These are phyloP conservation scores for Andricus quercusramuli DNA, from an alignment of 2,888 invertebrate genomes.

Conservation along the genomic window DNA sequence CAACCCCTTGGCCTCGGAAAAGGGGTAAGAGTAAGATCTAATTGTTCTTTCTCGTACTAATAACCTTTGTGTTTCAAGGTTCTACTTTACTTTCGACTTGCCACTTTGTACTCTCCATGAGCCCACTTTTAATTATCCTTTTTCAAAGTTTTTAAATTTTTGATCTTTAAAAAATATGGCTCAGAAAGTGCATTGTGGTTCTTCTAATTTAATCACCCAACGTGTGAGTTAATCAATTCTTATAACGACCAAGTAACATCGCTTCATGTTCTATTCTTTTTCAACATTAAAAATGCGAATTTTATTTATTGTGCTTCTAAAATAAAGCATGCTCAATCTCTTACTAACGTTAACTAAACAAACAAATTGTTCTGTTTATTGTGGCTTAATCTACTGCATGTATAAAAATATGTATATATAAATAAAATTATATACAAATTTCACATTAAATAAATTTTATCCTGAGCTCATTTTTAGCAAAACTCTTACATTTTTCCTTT, in stretches of 20 bases:
- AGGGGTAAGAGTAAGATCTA: constrained; percentile 84
- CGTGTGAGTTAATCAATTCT: constrained; percentile 35
- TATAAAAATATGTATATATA: not conserved
- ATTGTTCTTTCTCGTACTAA: constrained; percentile 45
- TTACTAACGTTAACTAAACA: not conserved
- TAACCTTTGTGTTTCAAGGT: constrained; percentile 44
- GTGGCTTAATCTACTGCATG: not conserved
- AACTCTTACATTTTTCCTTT: constrained; percentile 50
- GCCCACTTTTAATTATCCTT: not conserved
- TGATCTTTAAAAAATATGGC: not conserved
- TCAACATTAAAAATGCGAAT: not conserved
- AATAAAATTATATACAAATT: not conserved
- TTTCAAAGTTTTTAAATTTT: constrained; percentile 15
- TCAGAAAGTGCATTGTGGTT: not conserved
- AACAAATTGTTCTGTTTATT: not conserved
- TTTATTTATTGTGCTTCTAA: not conserved
- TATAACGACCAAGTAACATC: not conserved
- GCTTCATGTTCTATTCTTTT: not conserved
- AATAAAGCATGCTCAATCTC: not conserved
- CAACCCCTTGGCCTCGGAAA: constrained; percentile 94
- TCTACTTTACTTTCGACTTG: not conserved
- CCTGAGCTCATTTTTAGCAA: not conserved
- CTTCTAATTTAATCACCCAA: constrained; percentile 24
- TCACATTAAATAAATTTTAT: not conserved
- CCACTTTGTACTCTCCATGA: not conserved